phyloP scores from a whole-genome alignment of 1,140 invertebrate genomes.

The Cepaea nemoralis region DNA sequence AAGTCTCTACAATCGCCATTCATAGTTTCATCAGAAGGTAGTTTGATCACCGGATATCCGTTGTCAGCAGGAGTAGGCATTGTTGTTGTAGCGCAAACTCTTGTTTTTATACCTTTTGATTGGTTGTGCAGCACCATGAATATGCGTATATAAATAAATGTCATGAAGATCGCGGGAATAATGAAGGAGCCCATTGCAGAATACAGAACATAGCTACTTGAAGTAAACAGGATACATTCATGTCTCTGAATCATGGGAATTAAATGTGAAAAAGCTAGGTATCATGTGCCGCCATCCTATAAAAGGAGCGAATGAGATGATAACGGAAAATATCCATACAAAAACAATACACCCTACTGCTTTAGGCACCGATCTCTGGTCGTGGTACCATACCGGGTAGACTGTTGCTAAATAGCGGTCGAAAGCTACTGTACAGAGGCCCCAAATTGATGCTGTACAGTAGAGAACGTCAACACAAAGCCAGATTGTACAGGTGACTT shows the following conservation, averaged over 20 bases:
- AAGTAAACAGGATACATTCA: conserved; percentile 69
- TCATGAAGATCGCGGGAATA: conserved; percentile 94
- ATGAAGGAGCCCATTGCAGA: conserved; percentile 95
- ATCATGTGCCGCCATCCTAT: conserved; percentile 70
- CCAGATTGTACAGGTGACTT: conserved; percentile 66
- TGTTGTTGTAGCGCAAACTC: background rate
- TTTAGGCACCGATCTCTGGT: conserved; percentile 62
- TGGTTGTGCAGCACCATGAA: conserved; percentile 78
- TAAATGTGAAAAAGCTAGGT: conserved; percentile 61
- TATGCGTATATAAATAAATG: conserved; percentile 96
- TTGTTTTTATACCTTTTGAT: conserved; percentile 41
- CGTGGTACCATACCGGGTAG: conserved; percentile 72
- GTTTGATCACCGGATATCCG: background rate
- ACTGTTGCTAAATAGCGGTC: conserved; percentile 72
- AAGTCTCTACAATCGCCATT: conserved; percentile 31
- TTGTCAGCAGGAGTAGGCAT: background rate
- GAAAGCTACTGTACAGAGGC: conserved; percentile 70
- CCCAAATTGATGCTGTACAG: conserved; percentile 73
- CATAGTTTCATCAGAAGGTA: background rate
- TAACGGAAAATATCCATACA: conserved; percentile 71
- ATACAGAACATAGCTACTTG: conserved; percentile 92
- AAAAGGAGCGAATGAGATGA: conserved; percentile 70
- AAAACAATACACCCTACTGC: conserved; percentile 69
- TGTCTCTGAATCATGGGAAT: conserved; percentile 57
- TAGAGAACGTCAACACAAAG: conserved; percentile 71